Evolutionary conservation across 2,888 invertebrate genomes (phyloP), one percentile per base, ranked within the genome.

Genomic region (Galerucella pusilla): DNA sequence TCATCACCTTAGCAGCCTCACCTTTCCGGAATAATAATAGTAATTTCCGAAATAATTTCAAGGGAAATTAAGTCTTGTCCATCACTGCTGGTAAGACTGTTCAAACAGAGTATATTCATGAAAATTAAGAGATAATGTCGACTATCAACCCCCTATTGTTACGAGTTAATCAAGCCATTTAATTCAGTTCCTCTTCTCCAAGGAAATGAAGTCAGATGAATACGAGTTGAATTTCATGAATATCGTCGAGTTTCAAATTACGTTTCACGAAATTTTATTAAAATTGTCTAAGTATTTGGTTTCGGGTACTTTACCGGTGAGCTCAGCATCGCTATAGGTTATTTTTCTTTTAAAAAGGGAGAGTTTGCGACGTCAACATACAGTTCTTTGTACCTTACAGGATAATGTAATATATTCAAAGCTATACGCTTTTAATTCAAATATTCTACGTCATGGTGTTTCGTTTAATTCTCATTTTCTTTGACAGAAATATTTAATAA

Each of bases 81-180:
- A 49, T 72, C 72, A 72, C 66, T 49, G 16, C 46, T 45, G 59
- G 42, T 45, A 57, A 65, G 57, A 64, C 64, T 63, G 45, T 57
- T 45, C 45, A 73, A 65, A 71, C 59, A 20, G 45, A 65, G 11
- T 57, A 16, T 20, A 79, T 76, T 70, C 75, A 78, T 75, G 75
- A 78, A 80, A 78, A 77, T 77, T 77, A 80, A 77, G 76, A 78
- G 81, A 78, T 81, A 81, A 78, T 76, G 75, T 74, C 69, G 49
- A 71, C 75, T 68, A 77, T 75, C 77, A 76, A 78, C 80, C 73
- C 74, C 77, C 77, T 74, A 79, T 78, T 79, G 79, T 81, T 78
- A 76, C 70, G 77, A 81, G 79, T 81, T 80, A 80, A 81, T 81
- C 79, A 79, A 78, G 77, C 76, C 73, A 79, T 80, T 80, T 79